Evolutionary conservation across 2,888 invertebrate genomes (phyloP), one percentile per base, ranked within the genome.

Genomic region (Lasiommata megera): DNA sequence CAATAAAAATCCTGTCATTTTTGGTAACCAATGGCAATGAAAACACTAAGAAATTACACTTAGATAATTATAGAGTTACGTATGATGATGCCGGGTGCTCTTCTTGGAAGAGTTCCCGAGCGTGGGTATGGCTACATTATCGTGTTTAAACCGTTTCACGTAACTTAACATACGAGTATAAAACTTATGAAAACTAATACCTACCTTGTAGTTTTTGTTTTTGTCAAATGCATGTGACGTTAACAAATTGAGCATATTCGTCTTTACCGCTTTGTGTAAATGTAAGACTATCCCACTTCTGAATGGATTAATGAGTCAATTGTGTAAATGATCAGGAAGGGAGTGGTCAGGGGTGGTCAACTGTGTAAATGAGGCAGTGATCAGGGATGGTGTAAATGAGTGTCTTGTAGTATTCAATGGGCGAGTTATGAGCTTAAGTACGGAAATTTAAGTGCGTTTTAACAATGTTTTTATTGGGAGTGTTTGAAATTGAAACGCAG

Each of bases 1-100:
- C 72, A 82, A 78, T 84, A 82, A 82, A 82, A 80, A 87, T 90
- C 89, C 89, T 90, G 89, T 90, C 88, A 88, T 88, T 88, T 88
- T 88, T 89, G 89, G 89, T 90, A 90, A 90, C 89, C 88, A 87
- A 89, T 90, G 88, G 88, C 88, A 85, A 86, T 83, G 83, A 82
- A 82, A 85, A 83, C 80, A 74, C 79, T 80, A 82, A 82, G 77
- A 74, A 79, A 80, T 80, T 80, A 85, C 82, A 84, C 80, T 81
- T 80, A 85, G 68, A 61, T 29, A 57, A 74, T 77, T 76, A 74
- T 76, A 78, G 79, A 83, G 77, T 88, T 89, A 88, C 88, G 88
- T 88, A 88, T 88, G 83, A 74, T 74, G 73, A 64, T 63, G 78
- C 69, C 68, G 76, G 70, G 69, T 65, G 61, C 67, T 64, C 74